A percentile compares a stretch with the other conserved stretches of the same genome.
Evolutionary conservation across 2,797 vertebrate genomes (phyloP).

Genomic region (Scleropages formosus): DNA sequence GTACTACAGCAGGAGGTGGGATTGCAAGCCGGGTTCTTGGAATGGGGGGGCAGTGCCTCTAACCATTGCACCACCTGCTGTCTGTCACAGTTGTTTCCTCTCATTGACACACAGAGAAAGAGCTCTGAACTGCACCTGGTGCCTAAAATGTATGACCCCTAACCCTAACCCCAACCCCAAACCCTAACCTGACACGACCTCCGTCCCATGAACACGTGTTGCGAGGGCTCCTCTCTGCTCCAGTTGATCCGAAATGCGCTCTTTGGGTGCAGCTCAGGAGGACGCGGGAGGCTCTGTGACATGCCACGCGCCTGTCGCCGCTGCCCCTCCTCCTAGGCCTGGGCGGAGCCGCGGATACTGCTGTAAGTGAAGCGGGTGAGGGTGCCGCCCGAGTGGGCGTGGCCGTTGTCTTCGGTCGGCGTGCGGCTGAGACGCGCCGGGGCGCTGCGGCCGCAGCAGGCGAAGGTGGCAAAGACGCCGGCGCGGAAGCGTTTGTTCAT

Average conservation of each 20-base stretch:
- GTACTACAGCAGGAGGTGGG: no score
- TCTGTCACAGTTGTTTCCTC: no score
- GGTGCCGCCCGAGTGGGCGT: slow-evolving; percentile 61
- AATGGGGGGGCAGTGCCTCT: no score
- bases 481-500: slow-evolving; percentile 94
- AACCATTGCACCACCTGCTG: no score
- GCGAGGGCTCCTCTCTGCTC: not conserved
- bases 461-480: slow-evolving; percentile 82
- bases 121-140: not conserved
- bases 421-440: slow-evolving; percentile 14
- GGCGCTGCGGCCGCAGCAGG: slow-evolving; percentile 64
- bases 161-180: no score
- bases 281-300: not conserved
- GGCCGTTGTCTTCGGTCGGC: slow-evolving; percentile 69
- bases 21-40: no score
- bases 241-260: not conserved
- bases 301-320: not conserved
- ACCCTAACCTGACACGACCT: no score
- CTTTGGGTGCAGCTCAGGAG: not conserved
- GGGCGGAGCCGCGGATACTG: slow-evolving; percentile 62
- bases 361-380: slow-evolving; percentile 75
- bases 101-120: not conserved
- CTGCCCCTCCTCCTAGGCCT: slow-evolving; percentile 40
- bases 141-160: not conserved
- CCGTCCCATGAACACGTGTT: not conserved